These are phyloP conservation scores for Eclectus roratus DNA, from an alignment of 2,113 vertebrate genomes.

Conservation along the genomic window DNA sequence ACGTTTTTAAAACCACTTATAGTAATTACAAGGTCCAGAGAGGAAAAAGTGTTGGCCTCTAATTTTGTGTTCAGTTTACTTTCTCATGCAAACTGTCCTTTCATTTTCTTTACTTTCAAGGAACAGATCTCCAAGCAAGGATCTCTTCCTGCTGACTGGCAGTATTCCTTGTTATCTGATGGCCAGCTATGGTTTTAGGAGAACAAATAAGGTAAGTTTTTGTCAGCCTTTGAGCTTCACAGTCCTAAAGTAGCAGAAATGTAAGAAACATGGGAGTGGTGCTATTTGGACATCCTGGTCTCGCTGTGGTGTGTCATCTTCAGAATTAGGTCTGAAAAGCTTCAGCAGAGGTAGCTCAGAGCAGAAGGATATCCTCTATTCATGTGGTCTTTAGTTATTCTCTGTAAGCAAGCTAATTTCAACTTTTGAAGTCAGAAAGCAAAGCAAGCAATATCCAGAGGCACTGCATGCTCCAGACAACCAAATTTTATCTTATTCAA, in stretches of 20 bases:
- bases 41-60: neutral
- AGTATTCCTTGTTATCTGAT: neutral
- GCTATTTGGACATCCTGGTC: neutral
- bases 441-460: neutral
- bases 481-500: rapidly evolving
- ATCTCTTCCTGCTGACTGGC: neutral
- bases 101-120: neutral
- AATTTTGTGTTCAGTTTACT: neutral
- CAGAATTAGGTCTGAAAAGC: neutral
- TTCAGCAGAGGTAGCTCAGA: neutral
- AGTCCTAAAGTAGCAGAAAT: neutral
- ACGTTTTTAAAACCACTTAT: neutral
- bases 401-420: neutral
- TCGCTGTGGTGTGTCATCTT: neutral
- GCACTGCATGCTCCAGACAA: neutral
- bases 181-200: neutral
- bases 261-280: neutral
- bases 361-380: neutral
- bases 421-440: neutral
- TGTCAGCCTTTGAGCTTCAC: neutral
- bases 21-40: neutral
- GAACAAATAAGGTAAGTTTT: neutral
- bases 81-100: neutral
- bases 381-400: neutral
- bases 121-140: neutral